Evolutionary conservation across 2,888 invertebrate species (phyloP).

Genomic region (Pyrrhosoma nymphula): DNA sequence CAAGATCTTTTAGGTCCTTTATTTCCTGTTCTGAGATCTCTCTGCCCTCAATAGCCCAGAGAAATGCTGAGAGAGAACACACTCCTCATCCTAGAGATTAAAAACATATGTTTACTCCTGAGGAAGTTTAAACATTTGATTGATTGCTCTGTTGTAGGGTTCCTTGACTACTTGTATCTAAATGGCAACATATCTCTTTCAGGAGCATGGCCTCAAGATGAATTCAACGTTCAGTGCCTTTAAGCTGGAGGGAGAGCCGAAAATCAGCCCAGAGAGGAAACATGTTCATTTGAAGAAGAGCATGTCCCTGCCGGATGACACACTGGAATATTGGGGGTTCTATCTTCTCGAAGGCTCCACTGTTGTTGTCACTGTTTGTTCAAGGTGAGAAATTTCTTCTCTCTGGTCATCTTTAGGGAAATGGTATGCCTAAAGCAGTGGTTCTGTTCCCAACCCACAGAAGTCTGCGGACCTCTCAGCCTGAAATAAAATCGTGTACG

Average conservation of each 20-base stretch:
- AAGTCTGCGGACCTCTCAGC: too few relatives aligned
- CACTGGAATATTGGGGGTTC: constrained; percentile 93
- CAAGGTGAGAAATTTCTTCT: constrained; percentile 80
- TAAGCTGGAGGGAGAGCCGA: constrained; percentile 85
- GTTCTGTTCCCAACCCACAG: not conserved
- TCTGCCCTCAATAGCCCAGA: too few relatives aligned
- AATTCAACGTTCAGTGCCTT: constrained; percentile 84
- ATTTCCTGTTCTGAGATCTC: too few relatives aligned
- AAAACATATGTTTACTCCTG: too few relatives aligned
- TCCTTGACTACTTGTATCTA: too few relatives aligned
- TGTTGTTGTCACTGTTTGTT: constrained; percentile 89
- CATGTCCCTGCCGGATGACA: constrained; percentile 90
- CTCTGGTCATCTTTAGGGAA: not conserved
- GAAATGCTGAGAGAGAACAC: too few relatives aligned
- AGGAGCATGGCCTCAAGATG: constrained; percentile 88
- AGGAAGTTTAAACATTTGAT: too few relatives aligned
- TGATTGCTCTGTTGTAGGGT: too few relatives aligned
- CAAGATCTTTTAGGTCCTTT: too few relatives aligned
- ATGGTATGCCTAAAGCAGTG: constrained; percentile 11
- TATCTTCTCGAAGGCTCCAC: constrained; percentile 89
- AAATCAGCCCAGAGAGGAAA: constrained; percentile 84
- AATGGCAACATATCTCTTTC: constrained; percentile 71
- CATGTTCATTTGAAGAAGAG: constrained; percentile 89
- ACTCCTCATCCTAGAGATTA: too few relatives aligned
- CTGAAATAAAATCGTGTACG: too few relatives aligned